phyloP scores from a whole-genome alignment of 2,888 invertebrate genomes.

The Lysandra bellargus region DNA sequence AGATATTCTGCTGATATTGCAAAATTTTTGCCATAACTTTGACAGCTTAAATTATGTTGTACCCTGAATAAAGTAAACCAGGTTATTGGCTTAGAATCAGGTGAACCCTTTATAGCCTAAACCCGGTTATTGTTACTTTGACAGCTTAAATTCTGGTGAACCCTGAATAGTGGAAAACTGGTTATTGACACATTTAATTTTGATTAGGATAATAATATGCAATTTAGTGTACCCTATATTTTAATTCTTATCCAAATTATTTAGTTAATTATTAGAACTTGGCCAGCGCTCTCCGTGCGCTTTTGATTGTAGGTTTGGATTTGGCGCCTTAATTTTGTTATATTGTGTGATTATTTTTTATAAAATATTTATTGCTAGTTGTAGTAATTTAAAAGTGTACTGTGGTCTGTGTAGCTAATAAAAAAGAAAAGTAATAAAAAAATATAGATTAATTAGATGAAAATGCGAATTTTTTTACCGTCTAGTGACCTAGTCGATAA shows the following conservation, averaged over 20 bases:
- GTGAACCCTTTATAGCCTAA: neutral
- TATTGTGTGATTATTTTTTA: neutral
- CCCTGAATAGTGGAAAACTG: neutral
- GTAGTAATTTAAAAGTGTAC: neutral
- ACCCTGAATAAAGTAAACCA: neutral
- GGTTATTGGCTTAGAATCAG: neutral
- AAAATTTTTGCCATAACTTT: neutral
- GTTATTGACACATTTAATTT: neutral
- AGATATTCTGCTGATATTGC: neutral
- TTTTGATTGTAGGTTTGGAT: neutral
- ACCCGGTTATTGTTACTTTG: neutral
- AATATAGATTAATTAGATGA: neutral
- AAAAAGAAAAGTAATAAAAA: neutral
- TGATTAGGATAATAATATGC: neutral
- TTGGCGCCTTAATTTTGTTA: neutral
- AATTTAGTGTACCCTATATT: too few relatives aligned
- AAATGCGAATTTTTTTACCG: neutral
- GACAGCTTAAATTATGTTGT: too few relatives aligned
- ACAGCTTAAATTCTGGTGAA: neutral
- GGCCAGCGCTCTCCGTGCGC: too few relatives aligned
- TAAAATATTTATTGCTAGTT: neutral
- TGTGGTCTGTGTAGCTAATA: neutral
- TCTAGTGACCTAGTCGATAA: neutral
- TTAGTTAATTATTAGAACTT: too few relatives aligned
- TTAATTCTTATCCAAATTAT: too few relatives aligned